Conservation (phyloP, 2,113 vertebrate genomes). For the Phylloscopus trochiloides region DNA sequence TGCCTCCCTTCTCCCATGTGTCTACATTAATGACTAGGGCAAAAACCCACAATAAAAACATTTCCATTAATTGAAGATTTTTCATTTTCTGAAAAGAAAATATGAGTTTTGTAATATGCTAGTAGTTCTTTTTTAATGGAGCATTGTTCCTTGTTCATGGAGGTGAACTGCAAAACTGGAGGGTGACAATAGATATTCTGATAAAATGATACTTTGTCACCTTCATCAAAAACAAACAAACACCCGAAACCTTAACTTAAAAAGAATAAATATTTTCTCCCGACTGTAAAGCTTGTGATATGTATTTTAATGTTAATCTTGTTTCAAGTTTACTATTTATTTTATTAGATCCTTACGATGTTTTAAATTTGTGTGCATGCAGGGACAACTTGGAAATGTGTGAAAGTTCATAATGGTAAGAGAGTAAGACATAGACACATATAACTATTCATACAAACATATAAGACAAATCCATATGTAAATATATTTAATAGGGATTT, state of each 20-base stretch:
- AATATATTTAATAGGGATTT: background rate
- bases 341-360: background rate
- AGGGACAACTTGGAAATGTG: background rate
- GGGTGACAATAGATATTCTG: background rate
- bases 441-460: background rate
- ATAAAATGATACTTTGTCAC: background rate
- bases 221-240: background rate
- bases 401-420: background rate
- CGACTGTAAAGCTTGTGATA: background rate
- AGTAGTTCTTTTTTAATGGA: background rate
- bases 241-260: rapidly evolving
- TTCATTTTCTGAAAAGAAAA: background rate
- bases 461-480: background rate
- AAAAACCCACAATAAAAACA: background rate
- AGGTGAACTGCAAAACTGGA: background rate
- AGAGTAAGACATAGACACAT: background rate
- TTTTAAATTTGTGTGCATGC: background rate
- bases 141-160: background rate
- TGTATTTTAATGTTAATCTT: background rate
- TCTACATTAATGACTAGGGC: background rate
- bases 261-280: background rate
- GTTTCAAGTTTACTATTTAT: background rate
- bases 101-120: background rate
- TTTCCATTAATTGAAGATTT: background rate
- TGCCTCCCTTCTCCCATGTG: background rate